Evolutionary conservation across 1,140 invertebrate genomes (phyloP).

Genomic region (Bombus difficillimus): DNA sequence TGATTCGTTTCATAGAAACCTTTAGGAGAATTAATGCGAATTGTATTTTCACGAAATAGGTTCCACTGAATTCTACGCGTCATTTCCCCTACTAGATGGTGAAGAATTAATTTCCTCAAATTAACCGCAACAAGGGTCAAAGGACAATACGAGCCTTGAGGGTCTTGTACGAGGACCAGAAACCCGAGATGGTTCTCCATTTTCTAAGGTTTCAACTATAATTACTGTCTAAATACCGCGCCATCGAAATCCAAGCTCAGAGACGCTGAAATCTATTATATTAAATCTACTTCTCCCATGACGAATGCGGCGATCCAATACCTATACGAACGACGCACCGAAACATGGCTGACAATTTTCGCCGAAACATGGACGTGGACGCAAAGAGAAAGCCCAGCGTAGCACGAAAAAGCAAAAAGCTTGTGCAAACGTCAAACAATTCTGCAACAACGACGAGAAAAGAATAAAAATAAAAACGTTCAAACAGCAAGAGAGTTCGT

Average conservation of each 20-base stretch:
- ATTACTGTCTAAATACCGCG: background rate
- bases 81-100: no score
- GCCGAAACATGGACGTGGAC: background rate
- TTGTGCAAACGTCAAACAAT: background rate
- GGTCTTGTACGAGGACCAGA: background rate
- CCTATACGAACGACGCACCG: no score
- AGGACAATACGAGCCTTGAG: background rate
- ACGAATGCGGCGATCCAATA: background rate
- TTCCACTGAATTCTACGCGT: background rate
- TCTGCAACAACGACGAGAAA: background rate
- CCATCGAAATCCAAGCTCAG: background rate
- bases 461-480: background rate
- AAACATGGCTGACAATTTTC: background rate
- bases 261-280: background rate
- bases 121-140: slow-evolving; percentile 8
- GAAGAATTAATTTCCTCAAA: background rate
- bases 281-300: background rate
- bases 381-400: no score
- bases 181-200: slow-evolving; percentile 4
- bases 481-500: background rate
- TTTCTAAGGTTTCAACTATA: slow-evolving; percentile 1
- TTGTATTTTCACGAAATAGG: no score
- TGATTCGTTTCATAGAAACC: background rate
- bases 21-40: background rate
- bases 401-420: background rate